Base-by-base conservation (phyloP, 2,797 vertebrate species). In the Sebastes melanostomus region DNA sequence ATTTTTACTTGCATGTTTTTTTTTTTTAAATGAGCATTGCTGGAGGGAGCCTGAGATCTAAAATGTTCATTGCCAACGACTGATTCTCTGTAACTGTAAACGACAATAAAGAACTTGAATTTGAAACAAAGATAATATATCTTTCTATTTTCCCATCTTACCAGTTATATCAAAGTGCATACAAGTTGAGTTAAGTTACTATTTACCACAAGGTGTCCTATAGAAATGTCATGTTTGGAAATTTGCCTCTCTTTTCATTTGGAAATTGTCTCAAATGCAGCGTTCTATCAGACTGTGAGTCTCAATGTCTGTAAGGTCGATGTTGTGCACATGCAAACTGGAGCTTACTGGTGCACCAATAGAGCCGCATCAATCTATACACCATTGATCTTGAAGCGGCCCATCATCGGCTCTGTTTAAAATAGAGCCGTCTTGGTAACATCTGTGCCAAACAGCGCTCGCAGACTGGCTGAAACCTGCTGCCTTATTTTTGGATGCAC, bases 401-500 rank as follows among this genome's bases (percentile, higher is more conserved):
- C 29, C 29, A 13, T 74, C 46, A 77, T 77, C 46, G 22, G 50
- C 63, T 84, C 66, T 69, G 27, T 72, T 76, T 83, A 52, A 83
- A 75, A 75, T 71, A 68, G 18, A 75, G 72, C 68, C 62, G 25
- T 56, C 13, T 61, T 66, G 14, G 34, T 20, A n/a, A 74, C 63
- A 74, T 77, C 52, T 62, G 67, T 52, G 67, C 78, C 62, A 78
- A 22, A 1, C 55, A 59, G 22, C 14, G 5, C 9, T 34, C 4
- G 18, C 38, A 16, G 38, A 68, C 73, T 54, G 70, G 70, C 30
- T 75, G 50, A 82, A 90, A 83, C 71, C 59, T 69, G 78, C 10
- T 5, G 46, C 32, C 24, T 32, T 80, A 74, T 81, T 78, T 83
- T 83, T 86, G 80, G 62, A 65, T 58, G 55, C n/a, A 77, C 55